Evolutionary conservation across 2,797 vertebrate genomes (phyloP).

Genomic region (Propithecus deckenii): DNA sequence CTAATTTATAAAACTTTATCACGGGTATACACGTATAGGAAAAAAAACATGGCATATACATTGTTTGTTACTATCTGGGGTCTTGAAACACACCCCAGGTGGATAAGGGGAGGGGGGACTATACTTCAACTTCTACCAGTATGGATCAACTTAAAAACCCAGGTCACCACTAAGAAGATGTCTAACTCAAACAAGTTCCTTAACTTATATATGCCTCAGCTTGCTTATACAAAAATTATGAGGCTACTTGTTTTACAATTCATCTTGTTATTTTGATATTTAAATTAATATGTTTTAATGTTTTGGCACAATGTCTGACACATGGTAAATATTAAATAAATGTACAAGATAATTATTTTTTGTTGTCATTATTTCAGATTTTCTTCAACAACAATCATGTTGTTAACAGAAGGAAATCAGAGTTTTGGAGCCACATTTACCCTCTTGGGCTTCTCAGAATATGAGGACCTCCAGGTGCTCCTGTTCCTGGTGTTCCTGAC

Average conservation of each 20-base stretch:
- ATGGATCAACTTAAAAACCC: background rate
- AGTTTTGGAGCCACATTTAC: background rate
- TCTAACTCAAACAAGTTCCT: background rate
- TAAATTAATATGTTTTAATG: background rate
- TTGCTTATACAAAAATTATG: background rate
- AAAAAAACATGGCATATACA: background rate
- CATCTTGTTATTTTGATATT: background rate
- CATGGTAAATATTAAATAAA: background rate
- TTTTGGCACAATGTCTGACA: background rate
- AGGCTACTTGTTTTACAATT: background rate
- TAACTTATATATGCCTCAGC: background rate
- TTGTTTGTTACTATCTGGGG: background rate
- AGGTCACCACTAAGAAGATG: background rate
- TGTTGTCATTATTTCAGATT: background rate
- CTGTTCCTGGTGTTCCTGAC: background rate
- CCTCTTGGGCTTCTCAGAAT: conserved; percentile 32
- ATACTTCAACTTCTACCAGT: background rate
- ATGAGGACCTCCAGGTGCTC: background rate
- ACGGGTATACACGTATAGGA: background rate
- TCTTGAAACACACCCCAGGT: background rate
- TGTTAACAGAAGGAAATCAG: background rate
- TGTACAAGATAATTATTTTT: background rate
- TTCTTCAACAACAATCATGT: background rate
- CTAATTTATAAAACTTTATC: background rate
- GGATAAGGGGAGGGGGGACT: background rate